Base-by-base conservation (phyloP, 2,113 vertebrate species). In the Odobenus rosmarus region DNA sequence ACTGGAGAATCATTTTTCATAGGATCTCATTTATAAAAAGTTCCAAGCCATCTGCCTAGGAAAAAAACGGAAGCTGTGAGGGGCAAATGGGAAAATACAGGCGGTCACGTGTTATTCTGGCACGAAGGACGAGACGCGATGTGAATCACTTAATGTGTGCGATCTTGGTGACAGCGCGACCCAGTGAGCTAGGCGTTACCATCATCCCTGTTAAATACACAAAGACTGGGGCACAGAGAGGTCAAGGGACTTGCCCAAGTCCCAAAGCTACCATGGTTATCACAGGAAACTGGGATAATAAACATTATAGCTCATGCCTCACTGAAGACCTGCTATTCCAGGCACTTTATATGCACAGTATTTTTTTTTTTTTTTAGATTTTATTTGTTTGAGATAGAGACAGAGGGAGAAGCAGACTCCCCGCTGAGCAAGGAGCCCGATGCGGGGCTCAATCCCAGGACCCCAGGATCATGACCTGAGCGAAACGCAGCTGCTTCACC, bases 21-120 rank as follows among this genome's bases (percentile, higher is more conserved):
- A 62, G 19, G 14, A 97, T 71, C 74, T 97, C 96, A 81, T 97
- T 96, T 92, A 76, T 62, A 82, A 96, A 93, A 94, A 83, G 90
- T 82, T 55, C 71, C 51, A 23, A 3, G 53, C 92, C 84, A 59
- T 93, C 90, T 36, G 71, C 95, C 7, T 26, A 36, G 74, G 5
- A 51, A 61, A 46, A 69, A 81, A 51, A 15, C 5, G 24, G 86
- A 49, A 36, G 85, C 88, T 1, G 0, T 21, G 93, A 85, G 62
- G 62, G 51, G 67, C 74, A 21, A 64, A 62, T 10, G 69, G 79
- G 49, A 26, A 33, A 64, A 24, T 13, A 36, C 0, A n/a, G 84
- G n/a, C 21, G 39, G n/a, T 19, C 18, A 57, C 14, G 0, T 42
- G 14, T 51, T 31, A 14, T 42, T 51, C 57, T 4, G 36, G 26